A percentile compares a stretch with the other conserved stretches of the same genome.
Conservation (phyloP, 2,797 vertebrate species). For the Anolis apletophallus region DNA sequence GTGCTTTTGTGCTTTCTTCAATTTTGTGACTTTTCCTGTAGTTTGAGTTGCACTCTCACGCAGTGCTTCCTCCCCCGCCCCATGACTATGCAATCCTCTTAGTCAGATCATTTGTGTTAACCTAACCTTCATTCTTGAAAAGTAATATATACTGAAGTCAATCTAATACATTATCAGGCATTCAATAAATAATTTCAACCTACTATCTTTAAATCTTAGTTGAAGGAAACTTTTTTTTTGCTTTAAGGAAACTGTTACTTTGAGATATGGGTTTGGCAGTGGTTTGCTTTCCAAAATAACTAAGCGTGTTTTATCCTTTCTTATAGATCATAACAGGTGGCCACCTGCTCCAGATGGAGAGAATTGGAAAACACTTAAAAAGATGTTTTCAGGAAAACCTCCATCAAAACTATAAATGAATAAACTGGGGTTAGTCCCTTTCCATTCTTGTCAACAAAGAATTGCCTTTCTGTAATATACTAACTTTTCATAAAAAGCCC, state of each 20-base stretch:
- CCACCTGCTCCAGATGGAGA: constrained; percentile 84
- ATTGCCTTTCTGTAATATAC: neutral
- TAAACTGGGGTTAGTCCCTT: constrained; percentile 15
- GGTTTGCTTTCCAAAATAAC: neutral
- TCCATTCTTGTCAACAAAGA: constrained; percentile 1
- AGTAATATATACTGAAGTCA: neutral
- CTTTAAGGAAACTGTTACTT: no score
- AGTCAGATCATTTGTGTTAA: neutral
- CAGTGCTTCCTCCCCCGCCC: no score
- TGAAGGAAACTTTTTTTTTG: neutral
- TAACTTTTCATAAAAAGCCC: neutral
- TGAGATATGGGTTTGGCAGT: neutral
- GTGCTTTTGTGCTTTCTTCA: neutral
- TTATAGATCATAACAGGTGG: constrained; percentile 90
- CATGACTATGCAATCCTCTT: neutral
- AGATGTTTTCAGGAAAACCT: constrained; percentile 71
- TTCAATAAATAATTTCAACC: neutral
- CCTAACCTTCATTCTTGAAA: neutral
- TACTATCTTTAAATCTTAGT: neutral
- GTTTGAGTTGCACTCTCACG: neutral
- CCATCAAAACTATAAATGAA: constrained; percentile 68
- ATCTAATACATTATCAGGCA: neutral
- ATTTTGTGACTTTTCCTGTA: neutral
- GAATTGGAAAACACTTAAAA: constrained; percentile 78
- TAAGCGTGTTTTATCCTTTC: constrained; percentile 39